phyloP scores from a whole-genome alignment of 2,113 vertebrate species.

The Reinhardtius hippoglossoides region DNA sequence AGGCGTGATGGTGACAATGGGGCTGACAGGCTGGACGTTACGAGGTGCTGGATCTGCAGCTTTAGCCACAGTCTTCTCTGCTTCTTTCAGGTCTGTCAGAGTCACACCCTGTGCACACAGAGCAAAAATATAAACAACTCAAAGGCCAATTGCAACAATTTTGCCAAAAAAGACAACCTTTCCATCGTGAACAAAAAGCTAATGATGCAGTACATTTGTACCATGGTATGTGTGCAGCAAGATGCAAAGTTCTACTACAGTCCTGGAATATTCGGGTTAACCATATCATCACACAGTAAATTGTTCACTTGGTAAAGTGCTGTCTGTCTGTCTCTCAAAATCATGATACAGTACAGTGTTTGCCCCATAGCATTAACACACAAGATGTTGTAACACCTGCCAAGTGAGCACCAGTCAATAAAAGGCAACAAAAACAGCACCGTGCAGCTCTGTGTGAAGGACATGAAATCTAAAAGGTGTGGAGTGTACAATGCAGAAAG shows the following conservation, averaged over 20 bases:
- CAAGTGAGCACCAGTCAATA: not conserved
- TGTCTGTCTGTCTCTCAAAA: too few relatives aligned
- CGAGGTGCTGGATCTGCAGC: constrained; percentile 61
- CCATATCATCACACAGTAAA: too few relatives aligned
- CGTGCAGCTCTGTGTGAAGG: too few relatives aligned
- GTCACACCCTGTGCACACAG: constrained; percentile 87
- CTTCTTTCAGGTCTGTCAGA: constrained; percentile 91
- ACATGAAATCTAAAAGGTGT: too few relatives aligned
- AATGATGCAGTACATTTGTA: too few relatives aligned
- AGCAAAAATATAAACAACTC: constrained; percentile 5
- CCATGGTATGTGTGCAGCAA: too few relatives aligned
- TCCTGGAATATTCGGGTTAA: too few relatives aligned
- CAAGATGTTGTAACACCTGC: not conserved
- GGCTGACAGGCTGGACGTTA: constrained; percentile 80
- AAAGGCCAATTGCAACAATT: not conserved
- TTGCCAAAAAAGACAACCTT: too few relatives aligned
- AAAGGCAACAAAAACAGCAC: not conserved
- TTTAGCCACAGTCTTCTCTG: constrained; percentile 83
- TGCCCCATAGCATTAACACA: fast-evolving
- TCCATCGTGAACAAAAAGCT: too few relatives aligned
- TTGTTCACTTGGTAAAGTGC: too few relatives aligned
- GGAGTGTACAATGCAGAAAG: not conserved
- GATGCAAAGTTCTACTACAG: too few relatives aligned
- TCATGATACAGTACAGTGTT: not conserved
- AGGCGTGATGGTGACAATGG: constrained; percentile 79